These are phyloP conservation scores for Monopterus albus DNA, from an alignment of 2,113 vertebrate genomes.

Conservation along the genomic window DNA sequence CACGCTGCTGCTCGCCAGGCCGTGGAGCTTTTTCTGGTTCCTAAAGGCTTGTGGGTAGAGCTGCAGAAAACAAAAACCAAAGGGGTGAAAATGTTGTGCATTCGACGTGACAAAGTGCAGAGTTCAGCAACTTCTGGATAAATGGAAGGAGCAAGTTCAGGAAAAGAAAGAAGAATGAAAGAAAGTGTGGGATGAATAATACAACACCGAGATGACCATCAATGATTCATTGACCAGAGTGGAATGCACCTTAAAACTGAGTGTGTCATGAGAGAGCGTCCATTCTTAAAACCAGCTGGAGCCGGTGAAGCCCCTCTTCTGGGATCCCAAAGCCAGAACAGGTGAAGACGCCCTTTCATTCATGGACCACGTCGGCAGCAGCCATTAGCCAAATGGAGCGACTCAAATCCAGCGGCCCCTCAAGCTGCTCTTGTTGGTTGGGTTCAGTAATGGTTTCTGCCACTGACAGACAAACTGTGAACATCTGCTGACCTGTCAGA, in stretches of 20 bases:
- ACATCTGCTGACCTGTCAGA: no score
- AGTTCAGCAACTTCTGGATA: conserved; percentile 38
- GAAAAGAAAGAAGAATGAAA: conserved; percentile 32
- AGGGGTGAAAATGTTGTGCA: conserved; percentile 45
- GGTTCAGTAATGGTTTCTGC: no score
- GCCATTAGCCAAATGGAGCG: conserved; percentile 64
- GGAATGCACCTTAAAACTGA: conserved; percentile 44
- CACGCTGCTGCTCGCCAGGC: conserved; percentile 1
- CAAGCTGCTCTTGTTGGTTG: no score
- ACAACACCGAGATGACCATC: conserved; percentile 43
- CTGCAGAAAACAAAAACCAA: conserved; percentile 18
- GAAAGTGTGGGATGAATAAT: conserved; percentile 57
- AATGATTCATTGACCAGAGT: conserved; percentile 65
- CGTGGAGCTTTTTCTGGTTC: neutral
- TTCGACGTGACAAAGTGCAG: conserved; percentile 45
- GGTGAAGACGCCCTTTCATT: conserved; percentile 50
- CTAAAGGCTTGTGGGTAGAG: conserved; percentile 37
- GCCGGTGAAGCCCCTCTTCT: neutral
- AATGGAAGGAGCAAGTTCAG: conserved; percentile 53
- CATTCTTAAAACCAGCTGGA: conserved; percentile 62
- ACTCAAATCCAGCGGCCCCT: conserved; percentile 39
- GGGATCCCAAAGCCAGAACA: conserved; percentile 28
- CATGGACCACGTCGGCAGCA: conserved; percentile 30
- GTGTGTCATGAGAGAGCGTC: conserved; percentile 20
- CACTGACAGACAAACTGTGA: no score